Evolutionary conservation across 2,113 vertebrate genomes (phyloP).

Genomic region (Scartelaos histophorus): DNA sequence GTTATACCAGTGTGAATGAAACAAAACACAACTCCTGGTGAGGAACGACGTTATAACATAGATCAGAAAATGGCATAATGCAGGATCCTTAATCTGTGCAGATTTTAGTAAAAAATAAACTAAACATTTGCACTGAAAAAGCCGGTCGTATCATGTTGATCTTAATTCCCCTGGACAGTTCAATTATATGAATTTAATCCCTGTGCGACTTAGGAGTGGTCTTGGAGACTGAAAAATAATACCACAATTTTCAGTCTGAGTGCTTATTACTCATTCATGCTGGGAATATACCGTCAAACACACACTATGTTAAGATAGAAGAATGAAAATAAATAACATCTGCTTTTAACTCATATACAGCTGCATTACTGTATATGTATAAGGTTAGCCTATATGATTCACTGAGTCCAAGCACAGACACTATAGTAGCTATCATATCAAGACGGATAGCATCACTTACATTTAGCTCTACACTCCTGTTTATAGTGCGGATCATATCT

Average conservation of each 20-base stretch:
- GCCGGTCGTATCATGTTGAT: background rate
- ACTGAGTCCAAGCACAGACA: background rate
- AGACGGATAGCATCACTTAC: constrained; percentile 6
- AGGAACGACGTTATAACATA: no score
- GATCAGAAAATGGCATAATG: no score
- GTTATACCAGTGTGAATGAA: no score
- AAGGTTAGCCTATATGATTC: constrained; percentile 7
- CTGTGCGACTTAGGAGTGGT: background rate
- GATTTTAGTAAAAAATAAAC: no score
- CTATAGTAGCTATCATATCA: constrained; percentile 5
- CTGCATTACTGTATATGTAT: background rate
- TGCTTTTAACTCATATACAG: constrained; percentile 17
- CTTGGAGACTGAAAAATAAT: constrained; percentile 14
- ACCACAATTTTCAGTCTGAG: background rate
- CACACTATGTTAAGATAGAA: background rate
- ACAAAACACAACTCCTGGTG: no score
- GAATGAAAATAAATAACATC: constrained; percentile 28
- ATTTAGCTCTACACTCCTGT: constrained; percentile 12
- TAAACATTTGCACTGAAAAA: background rate
- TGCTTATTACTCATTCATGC: constrained; percentile 13
- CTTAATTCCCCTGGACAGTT: background rate
- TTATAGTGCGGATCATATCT: constrained; percentile 13
- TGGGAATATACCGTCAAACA: constrained; percentile 7
- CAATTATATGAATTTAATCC: background rate
- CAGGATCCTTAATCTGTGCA: no score